Evolutionary conservation across 1,140 invertebrate genomes (phyloP).

Genomic region (Polypedilum pembai): DNA sequence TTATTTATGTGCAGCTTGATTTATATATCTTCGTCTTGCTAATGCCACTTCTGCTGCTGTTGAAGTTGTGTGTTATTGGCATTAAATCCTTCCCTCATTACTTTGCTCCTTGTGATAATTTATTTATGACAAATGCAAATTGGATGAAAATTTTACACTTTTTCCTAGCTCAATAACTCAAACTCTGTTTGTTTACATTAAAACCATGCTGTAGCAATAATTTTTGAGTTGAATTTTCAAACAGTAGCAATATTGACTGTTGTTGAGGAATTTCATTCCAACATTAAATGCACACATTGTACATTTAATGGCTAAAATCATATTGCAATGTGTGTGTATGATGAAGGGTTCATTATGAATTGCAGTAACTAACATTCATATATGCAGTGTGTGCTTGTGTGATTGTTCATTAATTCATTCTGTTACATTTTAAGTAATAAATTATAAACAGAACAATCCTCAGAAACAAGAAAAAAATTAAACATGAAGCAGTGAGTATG

Average conservation of each 20-base stretch:
- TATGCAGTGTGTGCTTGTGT: background rate
- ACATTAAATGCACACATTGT: slow-evolving; percentile 23
- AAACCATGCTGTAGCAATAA: background rate
- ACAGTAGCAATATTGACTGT: background rate
- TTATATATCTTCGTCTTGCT: background rate
- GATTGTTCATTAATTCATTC: too few relatives aligned
- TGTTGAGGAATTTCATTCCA: background rate
- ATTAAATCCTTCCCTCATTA: slow-evolving; percentile 4
- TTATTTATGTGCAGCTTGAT: background rate
- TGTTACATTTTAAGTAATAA: slow-evolving; percentile 23
- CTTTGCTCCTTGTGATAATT: background rate
- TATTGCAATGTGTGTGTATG: background rate
- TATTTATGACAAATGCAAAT: background rate
- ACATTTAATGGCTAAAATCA: background rate
- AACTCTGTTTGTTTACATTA: background rate
- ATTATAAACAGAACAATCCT: slow-evolving; percentile 24
- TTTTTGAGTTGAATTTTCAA: slow-evolving; percentile 12
- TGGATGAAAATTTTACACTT: background rate
- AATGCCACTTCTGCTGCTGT: background rate
- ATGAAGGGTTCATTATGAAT: slow-evolving; percentile 23
- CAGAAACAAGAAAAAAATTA: slow-evolving; percentile 2
- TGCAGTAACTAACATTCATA: background rate
- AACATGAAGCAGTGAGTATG: background rate
- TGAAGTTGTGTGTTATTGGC: background rate
- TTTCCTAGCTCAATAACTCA: background rate